Percentiles rank a stretch among this genome's conserved stretches.
Conservation (phyloP, 2,113 vertebrate species). For the Salminus brasiliensis region DNA sequence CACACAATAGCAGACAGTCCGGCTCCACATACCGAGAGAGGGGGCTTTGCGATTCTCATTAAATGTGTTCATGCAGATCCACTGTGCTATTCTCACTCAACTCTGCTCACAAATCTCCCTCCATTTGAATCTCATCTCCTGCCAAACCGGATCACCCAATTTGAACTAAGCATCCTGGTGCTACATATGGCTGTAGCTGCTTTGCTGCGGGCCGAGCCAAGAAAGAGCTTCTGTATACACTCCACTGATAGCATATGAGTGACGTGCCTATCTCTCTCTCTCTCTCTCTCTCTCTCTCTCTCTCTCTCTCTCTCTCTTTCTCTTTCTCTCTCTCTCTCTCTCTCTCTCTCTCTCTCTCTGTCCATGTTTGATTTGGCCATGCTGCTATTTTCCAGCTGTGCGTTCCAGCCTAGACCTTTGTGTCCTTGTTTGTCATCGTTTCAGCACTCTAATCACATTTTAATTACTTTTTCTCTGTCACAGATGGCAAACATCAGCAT, state of each 20-base stretch:
- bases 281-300: not conserved
- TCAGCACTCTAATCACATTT: conserved; percentile 45
- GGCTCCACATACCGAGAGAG: not conserved
- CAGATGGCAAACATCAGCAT: conserved; percentile 54
- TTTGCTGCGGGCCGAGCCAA: not conserved
- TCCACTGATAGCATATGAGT: not conserved
- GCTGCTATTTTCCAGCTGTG: conserved; percentile 44
- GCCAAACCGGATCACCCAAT: conserved; percentile 38
- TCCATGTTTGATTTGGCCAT: conserved; percentile 28
- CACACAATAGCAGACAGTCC: not conserved
- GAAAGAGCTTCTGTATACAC: conserved; percentile 20
- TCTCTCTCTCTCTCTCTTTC: not conserved
- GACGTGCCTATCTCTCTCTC: not conserved
- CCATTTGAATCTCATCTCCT: conserved; percentile 28
- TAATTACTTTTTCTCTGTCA: conserved; percentile 53
- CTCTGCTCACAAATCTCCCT: conserved; percentile 32
- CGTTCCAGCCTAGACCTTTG: conserved; percentile 28
- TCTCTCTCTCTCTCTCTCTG: conserved; percentile 19
- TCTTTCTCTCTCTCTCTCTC: too few relatives aligned
- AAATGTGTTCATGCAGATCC: conserved; percentile 45
- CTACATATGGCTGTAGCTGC: conserved; percentile 32
- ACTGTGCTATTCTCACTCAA: conserved; percentile 23
- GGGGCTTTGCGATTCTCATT: conserved; percentile 30
- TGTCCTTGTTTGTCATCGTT: conserved; percentile 49
- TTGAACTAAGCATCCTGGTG: conserved; percentile 43